Percentiles rank a stretch among this genome's conserved stretches.
These are phyloP conservation scores for Tolmerus cingulatus DNA, from an alignment of 2,888 invertebrate genomes.

Conservation along the genomic window DNA sequence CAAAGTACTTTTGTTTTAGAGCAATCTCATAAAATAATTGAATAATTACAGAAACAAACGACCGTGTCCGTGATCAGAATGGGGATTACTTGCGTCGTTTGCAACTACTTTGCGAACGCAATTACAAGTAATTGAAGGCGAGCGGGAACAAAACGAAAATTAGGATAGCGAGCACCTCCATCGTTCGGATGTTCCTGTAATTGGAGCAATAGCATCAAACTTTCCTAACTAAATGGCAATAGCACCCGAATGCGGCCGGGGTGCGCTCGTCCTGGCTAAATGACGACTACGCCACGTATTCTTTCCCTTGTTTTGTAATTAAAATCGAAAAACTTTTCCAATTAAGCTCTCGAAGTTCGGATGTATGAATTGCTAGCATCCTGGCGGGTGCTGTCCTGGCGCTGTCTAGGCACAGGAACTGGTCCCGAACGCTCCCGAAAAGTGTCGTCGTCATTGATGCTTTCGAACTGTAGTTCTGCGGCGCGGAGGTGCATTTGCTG, in stretches of 20 bases:
- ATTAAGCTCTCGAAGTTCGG: slow-evolving; percentile 12
- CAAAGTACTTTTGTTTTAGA: background rate
- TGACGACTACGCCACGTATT: background rate
- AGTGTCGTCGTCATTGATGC: background rate
- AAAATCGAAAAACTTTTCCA: slow-evolving; percentile 27
- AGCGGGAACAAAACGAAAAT: background rate
- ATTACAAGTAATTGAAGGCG: background rate
- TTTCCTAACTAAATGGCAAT: background rate
- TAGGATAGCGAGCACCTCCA: background rate
- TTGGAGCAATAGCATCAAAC: slow-evolving; percentile 1
- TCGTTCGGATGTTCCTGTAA: background rate
- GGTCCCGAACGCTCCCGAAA: background rate
- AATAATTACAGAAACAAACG: background rate
- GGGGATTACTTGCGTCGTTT: background rate
- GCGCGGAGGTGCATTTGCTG: background rate
- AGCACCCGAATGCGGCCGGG: background rate
- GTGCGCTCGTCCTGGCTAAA: background rate
- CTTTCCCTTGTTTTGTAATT: slow-evolving; percentile 27
- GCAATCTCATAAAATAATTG: background rate
- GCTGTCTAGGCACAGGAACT: background rate
- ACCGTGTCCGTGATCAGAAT: background rate
- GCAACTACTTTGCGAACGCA: background rate
- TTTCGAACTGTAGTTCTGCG: background rate
- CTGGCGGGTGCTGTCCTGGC: background rate
- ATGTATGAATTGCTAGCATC: background rate